phyloP scores from a whole-genome alignment of 2,888 invertebrate genomes.

The Nemapogon koenigi region DNA sequence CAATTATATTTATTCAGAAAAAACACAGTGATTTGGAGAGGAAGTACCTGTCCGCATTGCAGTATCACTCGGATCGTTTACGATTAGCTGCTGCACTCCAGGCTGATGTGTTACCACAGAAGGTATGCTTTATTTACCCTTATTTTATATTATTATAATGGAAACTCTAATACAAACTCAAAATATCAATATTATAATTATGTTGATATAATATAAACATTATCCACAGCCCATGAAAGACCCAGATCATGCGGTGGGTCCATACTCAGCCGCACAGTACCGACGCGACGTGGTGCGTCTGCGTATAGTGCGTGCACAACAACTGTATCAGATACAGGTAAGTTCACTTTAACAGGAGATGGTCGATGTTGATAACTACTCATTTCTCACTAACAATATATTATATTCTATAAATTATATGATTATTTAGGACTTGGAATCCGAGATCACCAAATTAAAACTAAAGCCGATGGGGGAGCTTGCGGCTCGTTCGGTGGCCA shows the following conservation, averaged over 20 bases:
- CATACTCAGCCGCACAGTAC: conserved; percentile 37
- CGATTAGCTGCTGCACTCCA: conserved; percentile 50
- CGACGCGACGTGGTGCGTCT: conserved; percentile 48
- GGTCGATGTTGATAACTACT: too few species aligned
- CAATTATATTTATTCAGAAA: too few species aligned
- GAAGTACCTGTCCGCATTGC: conserved; percentile 34
- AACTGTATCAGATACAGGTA: conserved; percentile 58
- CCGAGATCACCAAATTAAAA: too few species aligned
- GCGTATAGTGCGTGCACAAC: conserved; percentile 45
- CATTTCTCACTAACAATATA: too few species aligned
- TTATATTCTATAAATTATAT: too few species aligned
- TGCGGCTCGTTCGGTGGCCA: not conserved
- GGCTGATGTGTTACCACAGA: conserved; percentile 39
- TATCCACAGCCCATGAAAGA: conserved; percentile 27
- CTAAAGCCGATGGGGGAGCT: too few species aligned
- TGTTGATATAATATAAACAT: not conserved
- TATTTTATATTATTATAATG: too few species aligned
- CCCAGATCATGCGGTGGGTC: conserved; percentile 31
- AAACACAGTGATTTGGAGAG: conserved; percentile 39
- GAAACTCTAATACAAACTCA: not conserved
- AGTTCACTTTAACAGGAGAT: too few species aligned
- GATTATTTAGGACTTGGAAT: too few species aligned
- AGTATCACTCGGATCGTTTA: conserved; percentile 39
- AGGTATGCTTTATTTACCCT: too few species aligned
- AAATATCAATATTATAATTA: not conserved